These are phyloP conservation scores for Stegodyphus mimosarum DNA, from an alignment of 1,140 invertebrate genomes.

Conservation along the genomic window DNA sequence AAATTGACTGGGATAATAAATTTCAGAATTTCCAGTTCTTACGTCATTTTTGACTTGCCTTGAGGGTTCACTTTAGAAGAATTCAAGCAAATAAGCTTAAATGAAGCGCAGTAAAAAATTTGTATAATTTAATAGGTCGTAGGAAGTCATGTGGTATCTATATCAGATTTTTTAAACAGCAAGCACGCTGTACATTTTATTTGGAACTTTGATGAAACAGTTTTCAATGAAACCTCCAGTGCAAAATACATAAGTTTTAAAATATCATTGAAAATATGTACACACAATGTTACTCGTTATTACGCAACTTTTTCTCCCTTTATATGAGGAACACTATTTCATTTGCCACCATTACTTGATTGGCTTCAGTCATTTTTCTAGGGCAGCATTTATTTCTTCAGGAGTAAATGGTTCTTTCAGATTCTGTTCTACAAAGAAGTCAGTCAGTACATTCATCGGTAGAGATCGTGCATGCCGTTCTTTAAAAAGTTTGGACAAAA, in stretches of 20 bases:
- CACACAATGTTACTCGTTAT: not conserved
- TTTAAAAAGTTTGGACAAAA: constrained; percentile 69
- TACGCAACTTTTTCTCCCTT: not conserved
- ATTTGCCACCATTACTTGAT: constrained; percentile 91
- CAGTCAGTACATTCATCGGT: constrained; percentile 65
- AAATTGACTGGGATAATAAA: no score
- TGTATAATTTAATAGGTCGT: no score
- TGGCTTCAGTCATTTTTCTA: constrained; percentile 87
- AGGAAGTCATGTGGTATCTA: no score
- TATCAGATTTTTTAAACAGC: no score
- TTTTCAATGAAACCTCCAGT: not conserved
- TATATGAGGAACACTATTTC: constrained; percentile 89
- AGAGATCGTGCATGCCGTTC: constrained; percentile 69
- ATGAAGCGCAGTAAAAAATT: no score
- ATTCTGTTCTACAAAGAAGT: constrained; percentile 62
- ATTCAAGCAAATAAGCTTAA: no score
- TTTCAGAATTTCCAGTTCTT: no score
- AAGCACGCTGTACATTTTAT: no score
- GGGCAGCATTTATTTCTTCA: constrained; percentile 81
- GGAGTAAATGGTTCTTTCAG: constrained; percentile 73
- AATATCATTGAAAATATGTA: not conserved
- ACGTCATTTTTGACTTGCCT: no score
- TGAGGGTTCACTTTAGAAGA: no score
- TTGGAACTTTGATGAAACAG: no score
- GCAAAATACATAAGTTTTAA: not conserved